These are phyloP conservation scores for Tribolium freemani DNA, from an alignment of 2,888 invertebrate species.

Conservation along the genomic window DNA sequence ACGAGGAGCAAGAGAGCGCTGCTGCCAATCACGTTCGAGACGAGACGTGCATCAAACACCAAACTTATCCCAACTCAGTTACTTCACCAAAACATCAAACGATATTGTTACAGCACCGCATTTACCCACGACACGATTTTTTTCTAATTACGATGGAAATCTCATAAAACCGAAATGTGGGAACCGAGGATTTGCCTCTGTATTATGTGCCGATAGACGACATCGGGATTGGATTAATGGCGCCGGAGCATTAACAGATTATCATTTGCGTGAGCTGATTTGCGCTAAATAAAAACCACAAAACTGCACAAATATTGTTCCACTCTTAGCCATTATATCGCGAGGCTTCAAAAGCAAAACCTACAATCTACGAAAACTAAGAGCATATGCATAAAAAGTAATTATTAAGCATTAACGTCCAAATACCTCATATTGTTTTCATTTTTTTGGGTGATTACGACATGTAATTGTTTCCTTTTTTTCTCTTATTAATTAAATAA, in stretches of 20 bases:
- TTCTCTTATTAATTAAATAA: too few species aligned
- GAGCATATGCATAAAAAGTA: too few species aligned
- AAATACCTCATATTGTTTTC: too few species aligned
- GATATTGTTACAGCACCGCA: background rate
- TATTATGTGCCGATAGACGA: background rate
- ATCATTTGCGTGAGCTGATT: background rate
- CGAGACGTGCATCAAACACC: conserved; percentile 44
- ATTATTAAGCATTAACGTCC: too few species aligned
- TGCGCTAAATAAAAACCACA: background rate
- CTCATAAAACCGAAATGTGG: background rate
- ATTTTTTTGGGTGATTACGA: too few species aligned
- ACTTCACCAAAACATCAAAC: conserved; percentile 9
- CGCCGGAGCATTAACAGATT: background rate
- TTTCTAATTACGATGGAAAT: background rate
- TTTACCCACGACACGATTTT: background rate
- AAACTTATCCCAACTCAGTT: background rate
- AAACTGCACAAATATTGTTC: background rate
- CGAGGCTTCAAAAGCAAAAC: too few species aligned
- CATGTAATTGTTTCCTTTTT: too few species aligned
- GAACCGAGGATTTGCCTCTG: background rate
- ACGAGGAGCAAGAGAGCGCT: conserved; percentile 3
- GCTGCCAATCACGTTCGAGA: conserved; percentile 44
- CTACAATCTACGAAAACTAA: too few species aligned
- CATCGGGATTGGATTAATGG: background rate
- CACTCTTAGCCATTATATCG: background rate